phyloP scores from a whole-genome alignment of 2,888 invertebrate genomes.

The Acanthopleura granulata region DNA sequence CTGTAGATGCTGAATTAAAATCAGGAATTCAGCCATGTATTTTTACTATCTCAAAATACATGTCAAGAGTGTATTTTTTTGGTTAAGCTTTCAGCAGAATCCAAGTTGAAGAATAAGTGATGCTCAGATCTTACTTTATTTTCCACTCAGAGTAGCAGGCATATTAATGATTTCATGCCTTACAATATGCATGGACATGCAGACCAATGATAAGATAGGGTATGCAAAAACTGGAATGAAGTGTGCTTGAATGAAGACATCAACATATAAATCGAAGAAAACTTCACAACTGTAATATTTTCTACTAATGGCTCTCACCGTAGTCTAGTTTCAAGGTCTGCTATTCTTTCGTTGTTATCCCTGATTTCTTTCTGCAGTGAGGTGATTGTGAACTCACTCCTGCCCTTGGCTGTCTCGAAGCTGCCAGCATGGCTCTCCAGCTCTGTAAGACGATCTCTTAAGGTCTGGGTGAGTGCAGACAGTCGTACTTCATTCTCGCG shows the following conservation, averaged over 20 bases:
- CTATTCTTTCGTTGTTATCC: conserved; percentile 59
- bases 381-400: conserved; percentile 62
- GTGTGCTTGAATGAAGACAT: too few relatives aligned
- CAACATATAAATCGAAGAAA: too few relatives aligned
- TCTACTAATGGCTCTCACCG: conserved; percentile 44
- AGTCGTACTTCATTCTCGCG: conserved; percentile 61
- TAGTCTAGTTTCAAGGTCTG: conserved; percentile 64
- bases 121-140: too few relatives aligned
- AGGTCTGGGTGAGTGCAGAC: conserved; percentile 47
- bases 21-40: background rate
- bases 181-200: too few relatives aligned
- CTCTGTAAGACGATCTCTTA: conserved; percentile 56
- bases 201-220: too few relatives aligned
- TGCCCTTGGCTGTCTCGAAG: conserved; percentile 58
- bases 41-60: background rate
- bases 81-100: too few relatives aligned
- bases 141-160: too few relatives aligned
- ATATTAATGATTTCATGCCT: too few relatives aligned
- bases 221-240: too few relatives aligned
- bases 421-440: conserved; percentile 58
- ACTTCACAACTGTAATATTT: too few relatives aligned
- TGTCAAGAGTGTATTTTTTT: too few relatives aligned
- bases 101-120: too few relatives aligned
- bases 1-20: background rate
- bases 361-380: conserved; percentile 63